Conservation (phyloP, 2,888 invertebrate genomes). For the Meliscaeva auricollis region DNA sequence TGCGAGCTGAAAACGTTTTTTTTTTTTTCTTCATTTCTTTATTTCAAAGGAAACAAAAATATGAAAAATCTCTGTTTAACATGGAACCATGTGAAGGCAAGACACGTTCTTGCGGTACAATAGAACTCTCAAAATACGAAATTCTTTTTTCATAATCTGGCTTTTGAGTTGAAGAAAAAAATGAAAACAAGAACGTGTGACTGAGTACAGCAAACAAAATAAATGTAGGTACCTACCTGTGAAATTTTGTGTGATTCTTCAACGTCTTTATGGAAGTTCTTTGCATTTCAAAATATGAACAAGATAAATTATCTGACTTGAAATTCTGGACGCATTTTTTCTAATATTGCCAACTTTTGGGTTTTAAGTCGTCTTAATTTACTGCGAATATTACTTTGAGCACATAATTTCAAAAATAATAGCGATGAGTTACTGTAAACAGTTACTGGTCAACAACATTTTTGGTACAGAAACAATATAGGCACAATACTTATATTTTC, state of each 20-base stretch:
- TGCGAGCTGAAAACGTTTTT: not conserved
- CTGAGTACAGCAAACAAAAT: conserved; percentile 3
- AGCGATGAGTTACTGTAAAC: no score
- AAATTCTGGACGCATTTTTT: no score
- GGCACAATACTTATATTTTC: no score
- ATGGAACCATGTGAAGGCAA: conserved; percentile 37
- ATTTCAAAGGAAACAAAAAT: not conserved
- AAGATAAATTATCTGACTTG: no score
- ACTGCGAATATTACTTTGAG: no score
- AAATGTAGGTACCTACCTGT: not conserved
- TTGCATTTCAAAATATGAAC: no score
- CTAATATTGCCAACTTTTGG: not conserved
- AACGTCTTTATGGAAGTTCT: not conserved
- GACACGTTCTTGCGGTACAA: conserved; percentile 50
- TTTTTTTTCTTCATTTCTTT: no score
- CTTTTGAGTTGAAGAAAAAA: not conserved
- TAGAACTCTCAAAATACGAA: not conserved
- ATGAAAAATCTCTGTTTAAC: conserved; percentile 39
- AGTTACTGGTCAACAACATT: no score
- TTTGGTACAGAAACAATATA: no score
- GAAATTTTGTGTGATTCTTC: not conserved
- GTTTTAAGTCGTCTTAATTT: no score
- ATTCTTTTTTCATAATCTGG: conserved; percentile 1
- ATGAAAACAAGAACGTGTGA: conserved; percentile 2
- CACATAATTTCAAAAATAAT: no score